phyloP scores from a whole-genome alignment of 2,797 vertebrate genomes.

The Micromesistius poutassou region DNA sequence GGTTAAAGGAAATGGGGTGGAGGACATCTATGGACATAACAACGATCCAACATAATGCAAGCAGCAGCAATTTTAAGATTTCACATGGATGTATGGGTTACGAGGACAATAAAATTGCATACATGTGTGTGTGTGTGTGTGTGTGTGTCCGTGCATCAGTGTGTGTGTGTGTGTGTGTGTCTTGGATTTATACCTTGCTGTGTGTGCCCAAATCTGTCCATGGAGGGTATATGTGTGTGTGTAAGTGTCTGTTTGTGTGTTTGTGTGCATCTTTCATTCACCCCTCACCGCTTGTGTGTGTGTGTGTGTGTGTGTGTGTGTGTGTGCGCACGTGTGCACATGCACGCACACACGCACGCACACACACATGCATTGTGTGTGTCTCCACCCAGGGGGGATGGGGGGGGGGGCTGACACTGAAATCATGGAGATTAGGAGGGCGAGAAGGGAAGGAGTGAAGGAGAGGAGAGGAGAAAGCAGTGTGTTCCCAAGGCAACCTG shows the following conservation, averaged over 20 bases:
- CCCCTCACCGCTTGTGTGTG: conserved; percentile 25
- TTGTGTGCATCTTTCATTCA: background rate
- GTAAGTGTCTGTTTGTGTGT: conserved; percentile 2
- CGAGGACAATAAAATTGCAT: background rate
- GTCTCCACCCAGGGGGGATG: conserved; percentile 44
- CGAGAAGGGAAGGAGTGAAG: conserved; percentile 50
- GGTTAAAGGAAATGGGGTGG: background rate
- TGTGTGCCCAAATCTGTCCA: background rate
- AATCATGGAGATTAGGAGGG: conserved; percentile 60
- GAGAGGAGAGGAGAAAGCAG: conserved; percentile 62
- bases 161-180: too few relatives aligned
- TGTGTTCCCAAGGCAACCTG: conserved; percentile 76
- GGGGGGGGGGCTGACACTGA: conserved; percentile 54
- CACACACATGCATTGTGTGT: conserved; percentile 27
- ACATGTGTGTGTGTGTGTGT: too few relatives aligned
- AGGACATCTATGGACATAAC: too few relatives aligned
- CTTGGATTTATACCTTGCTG: background rate
- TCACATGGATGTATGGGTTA: background rate
- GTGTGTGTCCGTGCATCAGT: too few relatives aligned
- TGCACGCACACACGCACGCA: too few relatives aligned
- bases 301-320: conserved; percentile 34
- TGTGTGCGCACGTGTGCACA: conserved; percentile 31
- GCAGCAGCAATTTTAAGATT: background rate
- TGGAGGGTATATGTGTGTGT: background rate
- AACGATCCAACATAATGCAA: background rate